These are phyloP conservation scores for Pseudomyrmex cubaensis DNA, from an alignment of 1,140 invertebrate species.

Conservation along the genomic window DNA sequence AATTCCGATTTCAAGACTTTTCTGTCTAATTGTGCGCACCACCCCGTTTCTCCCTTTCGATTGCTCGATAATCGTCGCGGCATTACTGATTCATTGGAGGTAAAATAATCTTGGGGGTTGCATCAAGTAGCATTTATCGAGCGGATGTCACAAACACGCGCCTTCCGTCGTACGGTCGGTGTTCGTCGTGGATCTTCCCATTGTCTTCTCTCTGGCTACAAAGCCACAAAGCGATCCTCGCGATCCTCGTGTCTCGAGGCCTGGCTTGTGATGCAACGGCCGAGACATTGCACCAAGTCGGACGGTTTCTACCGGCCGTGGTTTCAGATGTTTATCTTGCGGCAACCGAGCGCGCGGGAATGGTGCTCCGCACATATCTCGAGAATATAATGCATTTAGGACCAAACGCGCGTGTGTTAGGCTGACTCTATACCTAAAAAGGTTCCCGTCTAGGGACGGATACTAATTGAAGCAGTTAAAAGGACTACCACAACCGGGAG, in stretches of 20 bases:
- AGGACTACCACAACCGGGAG: slow-evolving; percentile 64
- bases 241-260: neutral
- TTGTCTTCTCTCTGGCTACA: slow-evolving; percentile 80
- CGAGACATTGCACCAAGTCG: slow-evolving; percentile 75
- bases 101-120: slow-evolving; percentile 64
- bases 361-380: slow-evolving; percentile 58
- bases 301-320: slow-evolving; percentile 35
- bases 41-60: neutral
- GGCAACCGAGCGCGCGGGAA: slow-evolving; percentile 51
- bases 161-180: slow-evolving; percentile 55
- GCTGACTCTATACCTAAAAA: slow-evolving; percentile 56
- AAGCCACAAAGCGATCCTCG: slow-evolving; percentile 78
- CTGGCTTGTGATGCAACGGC: slow-evolving; percentile 34
- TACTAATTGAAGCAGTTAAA: slow-evolving; percentile 77
- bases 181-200: slow-evolving; percentile 69
- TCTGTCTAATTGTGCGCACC: neutral
- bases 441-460: slow-evolving; percentile 65
- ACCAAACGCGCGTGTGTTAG: slow-evolving; percentile 21
- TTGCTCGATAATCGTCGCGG: neutral
- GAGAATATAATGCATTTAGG: slow-evolving; percentile 33
- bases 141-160: slow-evolving; percentile 83
- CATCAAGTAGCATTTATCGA: slow-evolving; percentile 81
- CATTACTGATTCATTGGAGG: slow-evolving; percentile 78
- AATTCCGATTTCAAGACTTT: neutral
- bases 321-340: slow-evolving; percentile 81